phyloP scores from a whole-genome alignment of 2,113 vertebrate species.

The Alligator sinensis region DNA sequence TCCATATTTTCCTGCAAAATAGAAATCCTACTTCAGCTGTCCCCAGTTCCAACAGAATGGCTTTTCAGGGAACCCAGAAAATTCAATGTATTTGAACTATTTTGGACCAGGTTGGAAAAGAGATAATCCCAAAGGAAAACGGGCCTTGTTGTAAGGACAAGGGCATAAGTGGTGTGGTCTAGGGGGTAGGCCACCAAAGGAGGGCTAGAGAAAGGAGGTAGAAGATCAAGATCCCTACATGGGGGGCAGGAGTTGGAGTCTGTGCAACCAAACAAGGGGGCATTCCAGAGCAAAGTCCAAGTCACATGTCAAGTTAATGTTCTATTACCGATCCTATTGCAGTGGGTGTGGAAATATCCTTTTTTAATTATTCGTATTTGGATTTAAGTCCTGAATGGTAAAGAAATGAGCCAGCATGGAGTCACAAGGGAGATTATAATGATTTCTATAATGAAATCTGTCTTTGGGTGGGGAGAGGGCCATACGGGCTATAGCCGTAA shows the following conservation, averaged over 20 bases:
- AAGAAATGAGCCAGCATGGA: not conserved
- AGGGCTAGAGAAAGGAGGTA: too few species aligned
- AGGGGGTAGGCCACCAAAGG: too few species aligned
- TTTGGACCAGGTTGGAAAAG: not conserved
- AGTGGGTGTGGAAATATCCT: not conserved
- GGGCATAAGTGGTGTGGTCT: too few species aligned
- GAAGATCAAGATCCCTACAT: too few species aligned
- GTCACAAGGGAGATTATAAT: not conserved
- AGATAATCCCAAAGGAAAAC: not conserved
- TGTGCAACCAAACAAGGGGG: too few species aligned
- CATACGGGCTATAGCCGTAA: not conserved
- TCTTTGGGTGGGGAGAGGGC: too few species aligned
- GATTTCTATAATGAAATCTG: too few species aligned
- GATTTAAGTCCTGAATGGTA: not conserved
- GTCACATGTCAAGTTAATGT: too few species aligned
- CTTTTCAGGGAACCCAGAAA: not conserved
- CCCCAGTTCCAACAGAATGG: not conserved
- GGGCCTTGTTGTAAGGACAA: too few species aligned
- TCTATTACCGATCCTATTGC: rapidly evolving
- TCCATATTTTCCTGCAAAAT: not conserved
- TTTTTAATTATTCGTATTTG: not conserved
- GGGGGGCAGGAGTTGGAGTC: too few species aligned
- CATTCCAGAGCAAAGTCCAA: too few species aligned
- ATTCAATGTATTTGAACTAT: not conserved
- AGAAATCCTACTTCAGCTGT: not conserved